These are phyloP conservation scores for Cataglyphis livida DNA, from an alignment of 2,888 invertebrate genomes.

Conservation along the genomic window DNA sequence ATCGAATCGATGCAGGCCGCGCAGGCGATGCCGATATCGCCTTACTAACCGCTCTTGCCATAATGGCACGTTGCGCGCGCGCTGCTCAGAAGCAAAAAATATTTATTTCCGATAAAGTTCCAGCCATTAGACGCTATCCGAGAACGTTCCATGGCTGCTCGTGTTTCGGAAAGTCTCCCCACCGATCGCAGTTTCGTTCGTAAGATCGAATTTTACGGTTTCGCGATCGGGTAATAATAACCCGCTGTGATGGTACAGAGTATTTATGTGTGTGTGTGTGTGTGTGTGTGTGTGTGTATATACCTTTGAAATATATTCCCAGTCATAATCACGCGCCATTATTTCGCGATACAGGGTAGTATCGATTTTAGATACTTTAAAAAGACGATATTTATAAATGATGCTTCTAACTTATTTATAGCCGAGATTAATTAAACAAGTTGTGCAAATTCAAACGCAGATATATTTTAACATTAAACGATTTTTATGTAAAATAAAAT, in stretches of 20 bases:
- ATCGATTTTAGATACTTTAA: constrained; percentile 47
- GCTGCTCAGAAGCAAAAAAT: constrained; percentile 33
- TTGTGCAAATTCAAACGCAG: neutral
- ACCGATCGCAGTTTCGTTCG: constrained; percentile 40
- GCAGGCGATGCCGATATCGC: constrained; percentile 46
- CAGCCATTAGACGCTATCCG: constrained; percentile 40
- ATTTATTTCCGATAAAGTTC: constrained; percentile 51
- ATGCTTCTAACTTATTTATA: neutral
- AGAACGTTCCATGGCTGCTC: constrained; percentile 10
- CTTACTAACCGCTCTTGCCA: constrained; percentile 45
- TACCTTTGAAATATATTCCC: constrained; percentile 42
- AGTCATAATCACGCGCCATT: constrained; percentile 44
- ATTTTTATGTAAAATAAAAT: constrained; percentile 1
- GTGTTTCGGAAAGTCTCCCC: constrained; percentile 30
- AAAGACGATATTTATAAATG: constrained; percentile 24
- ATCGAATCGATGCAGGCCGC: constrained; percentile 37
- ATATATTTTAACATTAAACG: neutral
- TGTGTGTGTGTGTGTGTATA: neutral
- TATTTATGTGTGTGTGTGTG: neutral
- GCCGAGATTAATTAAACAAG: constrained; percentile 33
- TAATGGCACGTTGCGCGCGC: constrained; percentile 6
- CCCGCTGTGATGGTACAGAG: constrained; percentile 25
- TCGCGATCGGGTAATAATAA: constrained; percentile 50
- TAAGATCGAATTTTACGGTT: constrained; percentile 49
- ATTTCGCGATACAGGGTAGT: constrained; percentile 31